Evolutionary conservation across 2,888 invertebrate species (phyloP), one percentile per base, ranked within the genome.

Genomic region (Drosophila nigricruria): DNA sequence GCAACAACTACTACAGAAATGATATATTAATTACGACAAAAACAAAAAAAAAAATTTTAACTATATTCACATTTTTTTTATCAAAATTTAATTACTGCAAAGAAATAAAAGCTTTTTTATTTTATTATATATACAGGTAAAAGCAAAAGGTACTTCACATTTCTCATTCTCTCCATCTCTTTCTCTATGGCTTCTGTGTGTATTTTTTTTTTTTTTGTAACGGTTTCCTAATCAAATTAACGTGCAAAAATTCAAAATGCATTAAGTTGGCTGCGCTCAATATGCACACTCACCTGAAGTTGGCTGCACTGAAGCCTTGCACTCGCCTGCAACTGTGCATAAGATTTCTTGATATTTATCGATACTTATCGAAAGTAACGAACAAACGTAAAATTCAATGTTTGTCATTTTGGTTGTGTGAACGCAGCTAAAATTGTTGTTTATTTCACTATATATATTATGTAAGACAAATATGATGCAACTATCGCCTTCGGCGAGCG

Each of bases 161-260:
- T 5, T 12, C 27, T n/a, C 10, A 27, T 23, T 25, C n/a, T 47
- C n/a, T n/a, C n/a, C 2, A 30, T 30, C 8, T 27, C 10, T 2
- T 14, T 18, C 3, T 32, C 14, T 49, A 49, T 49, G 30, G 30
- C 49, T 49, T 32, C 49, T 30, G 6, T 27, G 12, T 5, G 16
- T 34, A 36, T 52, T 52, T 6, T 42, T 42, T 23, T 34, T 52
- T 52, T 52, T 6, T 42, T 42, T 42, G 14, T 36, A 59, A 45
- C 23, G 36, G 30, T 36, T 38, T 32, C 20, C 16, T 70, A 73
- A 77, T 78, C 62, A 34, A 70, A 77, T 78, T 73, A 78, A 58
- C 62, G 57, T 60, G 58, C 18, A 9, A 42, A 50, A 53, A 61
- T 78, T 73, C 32, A 54, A 78, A 73, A 60, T 43, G 10, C 60